Evolutionary conservation across 2,797 vertebrate genomes (phyloP), one percentile per base, ranked within the genome.

Genomic region (Sebastes glaucus): DNA sequence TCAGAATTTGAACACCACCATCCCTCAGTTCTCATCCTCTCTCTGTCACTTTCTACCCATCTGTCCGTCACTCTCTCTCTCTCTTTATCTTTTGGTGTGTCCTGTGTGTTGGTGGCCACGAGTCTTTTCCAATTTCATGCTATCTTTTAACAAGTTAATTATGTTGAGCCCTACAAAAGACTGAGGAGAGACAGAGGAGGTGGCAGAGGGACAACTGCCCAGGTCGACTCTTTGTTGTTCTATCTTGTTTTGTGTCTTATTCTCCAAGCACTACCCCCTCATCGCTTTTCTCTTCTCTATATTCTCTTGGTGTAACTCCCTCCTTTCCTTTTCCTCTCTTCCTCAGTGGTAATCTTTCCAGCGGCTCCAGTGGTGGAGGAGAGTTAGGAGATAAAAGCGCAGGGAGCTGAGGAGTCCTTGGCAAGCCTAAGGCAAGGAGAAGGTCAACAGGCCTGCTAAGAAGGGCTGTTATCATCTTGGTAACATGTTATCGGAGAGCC

Each of bases 381-480:
- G 83, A 95, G 95, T 96, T 95, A 96, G 91, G 92, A 97, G 95
- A 97, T 96, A 96, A 97, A 97, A 97, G 94, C 73, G 72, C 49
- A 95, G 90, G 94, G 94, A 97, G 94, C 94, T 94, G 92, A 93
- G 96, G 92, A 96, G 95, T 97, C 95, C 96, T 96, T 96, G 95
- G 95, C 91, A 96, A 96, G 95, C 96, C 96, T 93, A 89, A 96
- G 95, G 96, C 96, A 96, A 96, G 93, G 92, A 96, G 94, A 97
- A 97, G 96, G 97, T 97, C 96, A 99, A 97, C 96, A 92, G 96
- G 95, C 94, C 93, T 95, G 93, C 95, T 96, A 96, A 96, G 96
- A 97, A 95, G 95, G 94, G 94, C 95, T 88, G 92, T 96, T 97
- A 97, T 97, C 96, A 97, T 96, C 95, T 95, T 93, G 96, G 95